These are phyloP conservation scores for Heliornis fulica DNA, from an alignment of 2,113 vertebrate species.

Conservation along the genomic window DNA sequence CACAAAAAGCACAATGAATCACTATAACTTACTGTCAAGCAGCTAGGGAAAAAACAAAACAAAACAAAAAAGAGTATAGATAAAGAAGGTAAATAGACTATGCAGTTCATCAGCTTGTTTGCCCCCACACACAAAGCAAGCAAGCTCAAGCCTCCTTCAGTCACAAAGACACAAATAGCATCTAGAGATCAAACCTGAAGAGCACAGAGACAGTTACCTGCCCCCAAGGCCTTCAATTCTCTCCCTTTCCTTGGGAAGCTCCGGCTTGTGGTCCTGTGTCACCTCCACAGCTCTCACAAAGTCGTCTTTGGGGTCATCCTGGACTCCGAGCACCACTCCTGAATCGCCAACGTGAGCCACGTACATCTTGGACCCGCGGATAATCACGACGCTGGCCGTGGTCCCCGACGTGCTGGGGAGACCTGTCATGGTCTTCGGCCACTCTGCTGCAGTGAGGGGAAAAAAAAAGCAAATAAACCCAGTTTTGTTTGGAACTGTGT, in stretches of 20 bases:
- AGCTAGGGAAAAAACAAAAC: neutral
- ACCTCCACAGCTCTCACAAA: conserved; percentile 90
- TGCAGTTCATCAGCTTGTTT: neutral
- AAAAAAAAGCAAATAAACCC: neutral
- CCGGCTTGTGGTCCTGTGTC: conserved; percentile 97
- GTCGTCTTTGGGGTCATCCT: conserved; percentile 86
- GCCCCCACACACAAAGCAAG: neutral
- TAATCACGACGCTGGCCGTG: conserved; percentile 94
- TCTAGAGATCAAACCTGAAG: neutral
- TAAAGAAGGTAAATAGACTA: neutral
- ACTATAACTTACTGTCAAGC: neutral
- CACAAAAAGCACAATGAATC: neutral
- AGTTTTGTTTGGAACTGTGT: neutral
- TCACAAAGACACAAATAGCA: neutral
- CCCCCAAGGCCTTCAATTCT: conserved; percentile 96
- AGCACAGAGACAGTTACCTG: conserved; percentile 76
- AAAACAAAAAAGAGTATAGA: no score
- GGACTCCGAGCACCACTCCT: conserved; percentile 91
- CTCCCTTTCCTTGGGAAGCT: conserved; percentile 93
- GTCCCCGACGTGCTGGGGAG: conserved; percentile 96
- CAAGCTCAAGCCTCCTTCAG: neutral
- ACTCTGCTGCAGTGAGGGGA: conserved; percentile 82
- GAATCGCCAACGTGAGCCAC: conserved; percentile 97
- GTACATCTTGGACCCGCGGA: conserved; percentile 91
- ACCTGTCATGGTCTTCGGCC: conserved; percentile 96